Conservation (phyloP, 2,113 vertebrate genomes). For the Amblyornis subalaris region DNA sequence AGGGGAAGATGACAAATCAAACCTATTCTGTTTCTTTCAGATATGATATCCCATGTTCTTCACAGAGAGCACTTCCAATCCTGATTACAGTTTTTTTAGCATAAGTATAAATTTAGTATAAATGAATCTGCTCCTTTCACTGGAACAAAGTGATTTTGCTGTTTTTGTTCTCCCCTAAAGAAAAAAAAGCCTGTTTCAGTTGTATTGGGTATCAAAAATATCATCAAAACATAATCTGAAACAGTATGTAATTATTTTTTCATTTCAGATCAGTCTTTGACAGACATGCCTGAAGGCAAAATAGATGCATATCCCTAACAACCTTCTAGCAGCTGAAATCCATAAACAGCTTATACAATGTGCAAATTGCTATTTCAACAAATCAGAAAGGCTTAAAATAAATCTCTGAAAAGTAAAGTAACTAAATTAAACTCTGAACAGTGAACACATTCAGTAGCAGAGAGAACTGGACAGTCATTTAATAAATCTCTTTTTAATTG, state of each 20-base stretch:
- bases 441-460: neutral
- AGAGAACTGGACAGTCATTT: neutral
- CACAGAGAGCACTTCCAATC: neutral
- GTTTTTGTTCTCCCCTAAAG: neutral
- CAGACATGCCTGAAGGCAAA: constrained; percentile 33
- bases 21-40: neutral
- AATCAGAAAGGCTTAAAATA: neutral
- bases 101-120: neutral
- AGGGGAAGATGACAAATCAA: neutral
- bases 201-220: neutral
- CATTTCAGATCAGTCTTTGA: constrained; percentile 28
- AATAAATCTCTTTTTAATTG: neutral
- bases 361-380: constrained; percentile 17
- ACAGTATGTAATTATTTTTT: constrained; percentile 27
- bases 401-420: neutral
- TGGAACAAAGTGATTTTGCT: neutral
- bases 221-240: constrained; percentile 10
- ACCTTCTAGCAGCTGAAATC: neutral
- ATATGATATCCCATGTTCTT: neutral
- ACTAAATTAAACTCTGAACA: neutral
- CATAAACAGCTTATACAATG: constrained; percentile 24
- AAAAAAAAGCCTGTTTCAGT: neutral
- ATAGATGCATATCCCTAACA: constrained; percentile 12
- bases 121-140: neutral
- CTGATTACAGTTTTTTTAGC: neutral